Evolutionary conservation across 2,888 invertebrate genomes (phyloP).

Genomic region (Thereva nobilitata): DNA sequence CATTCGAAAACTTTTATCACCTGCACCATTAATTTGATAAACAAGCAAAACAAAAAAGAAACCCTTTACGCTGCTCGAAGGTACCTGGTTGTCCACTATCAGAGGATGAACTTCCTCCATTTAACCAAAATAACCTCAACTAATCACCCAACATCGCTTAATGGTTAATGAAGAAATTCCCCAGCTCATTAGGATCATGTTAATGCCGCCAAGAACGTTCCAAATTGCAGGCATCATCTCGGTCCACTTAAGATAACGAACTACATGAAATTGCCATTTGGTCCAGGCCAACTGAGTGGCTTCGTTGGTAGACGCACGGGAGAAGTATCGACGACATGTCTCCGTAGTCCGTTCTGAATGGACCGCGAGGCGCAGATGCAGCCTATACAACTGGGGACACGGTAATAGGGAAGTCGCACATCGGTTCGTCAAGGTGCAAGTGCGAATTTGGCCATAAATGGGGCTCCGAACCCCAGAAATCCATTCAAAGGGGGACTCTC

Average conservation of each 20-base stretch:
- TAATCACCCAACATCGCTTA: slow-evolving; percentile 30
- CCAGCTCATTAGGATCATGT: slow-evolving; percentile 34
- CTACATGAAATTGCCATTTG: slow-evolving; percentile 34
- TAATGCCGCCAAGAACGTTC: slow-evolving; percentile 28
- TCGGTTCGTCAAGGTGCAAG: slow-evolving; percentile 10
- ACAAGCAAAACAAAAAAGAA: no score
- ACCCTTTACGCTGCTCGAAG: no score
- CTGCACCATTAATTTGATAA: no score
- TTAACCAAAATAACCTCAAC: neutral
- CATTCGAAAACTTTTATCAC: no score
- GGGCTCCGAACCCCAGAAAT: slow-evolving; percentile 13
- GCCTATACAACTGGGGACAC: slow-evolving; percentile 5
- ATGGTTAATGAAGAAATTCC: slow-evolving; percentile 36
- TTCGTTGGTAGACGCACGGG: neutral
- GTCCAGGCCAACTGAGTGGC: slow-evolving; percentile 3
- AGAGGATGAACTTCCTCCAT: no score
- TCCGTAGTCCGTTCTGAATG: slow-evolving; percentile 5
- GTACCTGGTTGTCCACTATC: no score
- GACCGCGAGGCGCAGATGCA: neutral
- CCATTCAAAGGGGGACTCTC: slow-evolving; percentile 20
- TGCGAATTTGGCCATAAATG: slow-evolving; percentile 27
- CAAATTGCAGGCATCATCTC: slow-evolving; percentile 25
- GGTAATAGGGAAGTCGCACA: neutral
- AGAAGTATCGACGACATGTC: neutral
- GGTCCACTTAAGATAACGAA: slow-evolving; percentile 33